A percentile compares a stretch with the other conserved stretches of the same genome.
Conservation (phyloP, 2,888 invertebrate genomes). For the Scrobipalpa atriplicella region DNA sequence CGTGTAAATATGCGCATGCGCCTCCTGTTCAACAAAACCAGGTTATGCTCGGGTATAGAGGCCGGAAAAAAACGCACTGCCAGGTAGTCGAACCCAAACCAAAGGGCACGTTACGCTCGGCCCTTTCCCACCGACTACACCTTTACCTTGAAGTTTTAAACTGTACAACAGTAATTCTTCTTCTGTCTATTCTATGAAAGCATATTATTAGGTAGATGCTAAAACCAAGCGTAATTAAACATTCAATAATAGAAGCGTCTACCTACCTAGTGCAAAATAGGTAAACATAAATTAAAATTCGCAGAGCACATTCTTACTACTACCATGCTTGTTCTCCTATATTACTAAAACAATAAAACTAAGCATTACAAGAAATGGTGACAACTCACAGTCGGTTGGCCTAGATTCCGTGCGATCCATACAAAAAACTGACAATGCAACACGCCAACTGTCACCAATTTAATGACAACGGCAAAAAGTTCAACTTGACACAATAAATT, state of each 20-base stretch:
- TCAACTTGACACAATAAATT: conserved; percentile 48
- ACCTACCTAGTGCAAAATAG: neutral
- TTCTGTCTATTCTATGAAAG: too few relatives aligned
- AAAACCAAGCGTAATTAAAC: too few relatives aligned
- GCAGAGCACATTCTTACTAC: neutral
- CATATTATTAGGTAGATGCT: too few relatives aligned
- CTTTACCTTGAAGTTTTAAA: neutral
- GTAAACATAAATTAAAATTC: neutral
- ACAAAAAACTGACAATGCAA: conserved; percentile 10
- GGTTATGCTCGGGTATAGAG: neutral
- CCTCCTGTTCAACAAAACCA: neutral
- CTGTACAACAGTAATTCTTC: neutral
- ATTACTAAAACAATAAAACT: neutral
- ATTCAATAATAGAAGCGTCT: too few relatives aligned
- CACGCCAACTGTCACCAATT: conserved; percentile 14
- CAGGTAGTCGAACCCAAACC: conserved; percentile 5
- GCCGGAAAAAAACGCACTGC: conserved; percentile 11
- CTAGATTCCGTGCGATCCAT: conserved; percentile 4
- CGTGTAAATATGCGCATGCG: neutral
- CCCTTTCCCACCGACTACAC: conserved; percentile 10
- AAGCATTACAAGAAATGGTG: conserved; percentile 4
- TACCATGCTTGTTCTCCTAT: neutral
- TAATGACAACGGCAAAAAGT: neutral
- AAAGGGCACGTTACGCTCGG: conserved; percentile 8
- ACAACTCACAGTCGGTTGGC: conserved; percentile 10